Conservation (phyloP, 2,113 vertebrate species). For the Burhinus oedicnemus region DNA sequence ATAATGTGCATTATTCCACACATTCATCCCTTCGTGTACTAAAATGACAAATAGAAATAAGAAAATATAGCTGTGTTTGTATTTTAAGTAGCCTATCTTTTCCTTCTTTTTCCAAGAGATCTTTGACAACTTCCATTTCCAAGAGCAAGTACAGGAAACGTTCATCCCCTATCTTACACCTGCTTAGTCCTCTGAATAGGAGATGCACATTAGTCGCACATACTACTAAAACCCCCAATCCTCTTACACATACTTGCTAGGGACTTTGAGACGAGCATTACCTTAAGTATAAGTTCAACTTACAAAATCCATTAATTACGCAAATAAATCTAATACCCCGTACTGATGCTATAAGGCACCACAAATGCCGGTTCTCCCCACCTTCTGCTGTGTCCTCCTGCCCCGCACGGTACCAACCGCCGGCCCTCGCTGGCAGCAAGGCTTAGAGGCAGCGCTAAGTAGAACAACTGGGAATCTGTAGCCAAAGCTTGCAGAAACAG, state of each 20-base stretch:
- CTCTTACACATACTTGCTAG: not conserved
- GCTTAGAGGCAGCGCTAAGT: not conserved
- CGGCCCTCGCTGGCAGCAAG: not conserved
- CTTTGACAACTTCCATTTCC: not conserved
- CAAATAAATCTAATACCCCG: not conserved
- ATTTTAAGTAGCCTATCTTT: not conserved
- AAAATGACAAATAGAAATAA: not conserved
- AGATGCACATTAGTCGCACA: not conserved
- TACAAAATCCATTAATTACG: not conserved
- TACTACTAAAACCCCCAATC: not conserved
- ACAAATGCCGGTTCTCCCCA: not conserved
- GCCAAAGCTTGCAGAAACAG: not conserved
- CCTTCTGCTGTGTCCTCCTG: not conserved
- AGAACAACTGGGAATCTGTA: not conserved
- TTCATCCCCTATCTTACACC: rapidly evolving
- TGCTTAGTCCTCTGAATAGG: not conserved
- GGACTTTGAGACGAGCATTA: not conserved
- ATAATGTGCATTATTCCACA: not conserved
- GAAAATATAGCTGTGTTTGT: too few species aligned
- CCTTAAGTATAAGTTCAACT: not conserved
- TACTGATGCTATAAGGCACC: not conserved
- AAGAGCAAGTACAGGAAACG: not conserved
- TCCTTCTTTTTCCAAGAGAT: not conserved
- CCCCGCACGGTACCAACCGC: rapidly evolving
- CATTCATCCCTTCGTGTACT: not conserved